Evolutionary conservation across 2,888 invertebrate genomes (phyloP), one percentile per base, ranked within the genome.

Genomic region (Orthosia cruda): DNA sequence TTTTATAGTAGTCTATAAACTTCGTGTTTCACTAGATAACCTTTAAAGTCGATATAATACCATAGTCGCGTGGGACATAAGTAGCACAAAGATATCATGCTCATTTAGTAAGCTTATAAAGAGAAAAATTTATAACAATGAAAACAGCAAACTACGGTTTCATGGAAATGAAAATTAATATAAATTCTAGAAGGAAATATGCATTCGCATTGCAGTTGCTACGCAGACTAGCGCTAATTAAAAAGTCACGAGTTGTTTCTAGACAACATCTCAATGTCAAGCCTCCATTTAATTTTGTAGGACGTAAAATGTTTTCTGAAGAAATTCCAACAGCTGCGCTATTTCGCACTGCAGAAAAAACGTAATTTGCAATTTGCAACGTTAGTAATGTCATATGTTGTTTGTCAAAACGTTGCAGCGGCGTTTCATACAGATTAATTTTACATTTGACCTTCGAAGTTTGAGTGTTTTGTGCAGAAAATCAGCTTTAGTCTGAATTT

Each of bases 181-280:
- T 50, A 55, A 76, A 62, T 67, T 79, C 13, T 55, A 26, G 32
- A 63, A 59, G 61, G 26, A 69, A 74, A 80, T 49, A 52, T 70
- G 59, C 63, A 67, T 70, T 74, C 50, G 52, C 65, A 62, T n/a
- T 84, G 81, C 76, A 81, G 76, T 76, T n/a, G 15, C 71, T 59
- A 76, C 58, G 61, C 50, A n/a, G 45, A 71, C 32, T 12, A 58
- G 23, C 18, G 40, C n/a, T 84, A 76, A 84, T 84, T 71, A 80
- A 80, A 83, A 79, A 75, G 66, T 74, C 69, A 57, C 65, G 12
- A 64, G 66, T 71, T 40, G 23, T 65, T 59, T 50, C 67, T 40
- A 70, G 69, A 79, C 73, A 75, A 20, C 70, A 23, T 63, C 23
- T 75, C 71, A 80, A 80, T 71, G 84, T 76, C 84, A 84, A 66